phyloP scores from a whole-genome alignment of 2,888 invertebrate genomes.

The Plebejus melissa region DNA sequence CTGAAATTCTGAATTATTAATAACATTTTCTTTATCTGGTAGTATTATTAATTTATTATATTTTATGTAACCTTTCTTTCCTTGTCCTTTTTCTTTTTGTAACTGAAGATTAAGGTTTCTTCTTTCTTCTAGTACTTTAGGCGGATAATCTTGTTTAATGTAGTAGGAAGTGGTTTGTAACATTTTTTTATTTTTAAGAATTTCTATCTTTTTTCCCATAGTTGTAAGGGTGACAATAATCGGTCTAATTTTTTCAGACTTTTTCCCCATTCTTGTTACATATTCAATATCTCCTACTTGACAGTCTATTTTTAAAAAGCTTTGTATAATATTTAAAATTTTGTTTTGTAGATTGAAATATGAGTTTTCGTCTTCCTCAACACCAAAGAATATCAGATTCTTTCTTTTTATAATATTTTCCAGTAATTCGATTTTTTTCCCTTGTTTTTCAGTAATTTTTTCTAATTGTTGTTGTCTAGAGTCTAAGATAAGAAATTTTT shows the following conservation, averaged over 20 bases:
- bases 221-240: neutral
- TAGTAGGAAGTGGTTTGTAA: neutral
- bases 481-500: constrained; percentile 2
- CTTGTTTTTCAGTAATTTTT: neutral
- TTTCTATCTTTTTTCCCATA: neutral
- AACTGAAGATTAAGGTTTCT: too few species aligned
- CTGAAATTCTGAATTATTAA: too few species aligned
- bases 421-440: neutral
- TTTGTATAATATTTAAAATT: too few species aligned
- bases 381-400: constrained; percentile 3
- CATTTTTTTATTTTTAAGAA: constrained; percentile 23
- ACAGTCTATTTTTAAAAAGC: too few species aligned
- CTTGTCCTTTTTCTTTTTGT: too few species aligned
- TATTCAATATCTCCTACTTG: neutral
- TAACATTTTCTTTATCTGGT: too few species aligned
- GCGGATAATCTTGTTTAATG: too few species aligned
- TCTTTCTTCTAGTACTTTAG: too few species aligned
- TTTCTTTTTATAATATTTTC: neutral
- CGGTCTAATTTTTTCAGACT: neutral
- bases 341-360: too few species aligned
- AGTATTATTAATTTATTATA: too few species aligned
- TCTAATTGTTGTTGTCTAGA: neutral
- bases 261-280: neutral
- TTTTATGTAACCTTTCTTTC: too few species aligned
- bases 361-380: constrained; percentile 3